Conservation (phyloP, 2,113 vertebrate species). For the Noctilio leporinus region DNA sequence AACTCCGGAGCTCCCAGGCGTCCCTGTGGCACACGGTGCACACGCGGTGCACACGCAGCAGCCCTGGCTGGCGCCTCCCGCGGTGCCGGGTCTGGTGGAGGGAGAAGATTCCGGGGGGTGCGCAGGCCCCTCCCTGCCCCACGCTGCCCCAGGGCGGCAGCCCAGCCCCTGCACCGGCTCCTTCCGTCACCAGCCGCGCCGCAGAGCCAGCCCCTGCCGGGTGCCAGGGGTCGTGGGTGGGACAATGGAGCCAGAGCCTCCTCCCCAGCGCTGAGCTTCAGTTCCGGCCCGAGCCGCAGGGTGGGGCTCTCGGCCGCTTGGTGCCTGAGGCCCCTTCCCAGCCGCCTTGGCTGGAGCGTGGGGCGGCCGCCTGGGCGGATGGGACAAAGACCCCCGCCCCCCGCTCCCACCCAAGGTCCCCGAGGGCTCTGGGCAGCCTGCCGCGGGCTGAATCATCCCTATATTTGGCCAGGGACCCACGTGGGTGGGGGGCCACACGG, state of each 20-base stretch:
- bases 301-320: neutral
- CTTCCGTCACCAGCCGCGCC: neutral
- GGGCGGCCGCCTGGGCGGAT: neutral
- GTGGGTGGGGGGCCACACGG: constrained; percentile 61
- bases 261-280: neutral
- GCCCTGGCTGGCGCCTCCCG: neutral
- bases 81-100: neutral
- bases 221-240: neutral
- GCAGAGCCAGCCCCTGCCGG: neutral
- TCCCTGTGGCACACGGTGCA: neutral
- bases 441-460: constrained; percentile 65
- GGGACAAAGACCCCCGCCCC: neutral
- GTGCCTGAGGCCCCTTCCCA: neutral
- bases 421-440: constrained; percentile 43
- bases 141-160: no score
- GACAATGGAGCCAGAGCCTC: neutral
- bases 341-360: neutral
- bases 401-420: neutral
- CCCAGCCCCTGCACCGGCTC: accelerated
- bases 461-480: constrained; percentile 67
- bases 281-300: neutral
- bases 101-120: neutral
- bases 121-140: accelerated
- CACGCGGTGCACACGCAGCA: neutral
- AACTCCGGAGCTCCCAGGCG: neutral